A percentile compares a stretch with the other conserved stretches of the same genome.
Conservation (phyloP, 2,797 vertebrate species). For the Podargus strigoides region DNA sequence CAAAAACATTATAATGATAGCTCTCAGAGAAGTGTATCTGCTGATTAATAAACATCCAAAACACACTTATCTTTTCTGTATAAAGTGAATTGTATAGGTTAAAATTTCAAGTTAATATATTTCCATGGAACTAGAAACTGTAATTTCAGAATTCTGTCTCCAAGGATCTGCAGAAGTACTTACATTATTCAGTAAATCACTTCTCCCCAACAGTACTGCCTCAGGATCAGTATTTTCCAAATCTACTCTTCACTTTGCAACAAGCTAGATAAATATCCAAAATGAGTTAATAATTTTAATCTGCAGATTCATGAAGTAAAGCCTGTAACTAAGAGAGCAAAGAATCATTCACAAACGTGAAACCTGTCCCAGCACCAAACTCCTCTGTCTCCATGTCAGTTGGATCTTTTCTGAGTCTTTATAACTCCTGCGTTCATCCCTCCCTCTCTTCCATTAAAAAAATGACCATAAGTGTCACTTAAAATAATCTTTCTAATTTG, state of each 20-base stretch:
- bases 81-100: neutral
- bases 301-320: neutral
- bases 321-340: neutral
- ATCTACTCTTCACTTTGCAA: neutral
- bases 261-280: neutral
- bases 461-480: neutral
- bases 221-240: neutral
- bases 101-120: neutral
- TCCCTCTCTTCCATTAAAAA: neutral
- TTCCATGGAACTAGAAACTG: neutral
- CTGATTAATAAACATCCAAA: neutral
- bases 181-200: neutral
- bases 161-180: neutral
- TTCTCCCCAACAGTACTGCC: neutral
- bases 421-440: neutral
- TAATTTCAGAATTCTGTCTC: constrained; percentile 13
- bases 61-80: neutral
- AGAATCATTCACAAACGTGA: neutral
- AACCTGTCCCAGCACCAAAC: neutral
- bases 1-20: neutral
- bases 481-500: neutral
- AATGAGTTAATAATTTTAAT: neutral
- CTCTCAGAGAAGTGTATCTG: neutral
- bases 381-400: neutral
- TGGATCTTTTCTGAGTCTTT: neutral